Conservation (phyloP, 2,113 vertebrate genomes). For the Albula glossodonta region DNA sequence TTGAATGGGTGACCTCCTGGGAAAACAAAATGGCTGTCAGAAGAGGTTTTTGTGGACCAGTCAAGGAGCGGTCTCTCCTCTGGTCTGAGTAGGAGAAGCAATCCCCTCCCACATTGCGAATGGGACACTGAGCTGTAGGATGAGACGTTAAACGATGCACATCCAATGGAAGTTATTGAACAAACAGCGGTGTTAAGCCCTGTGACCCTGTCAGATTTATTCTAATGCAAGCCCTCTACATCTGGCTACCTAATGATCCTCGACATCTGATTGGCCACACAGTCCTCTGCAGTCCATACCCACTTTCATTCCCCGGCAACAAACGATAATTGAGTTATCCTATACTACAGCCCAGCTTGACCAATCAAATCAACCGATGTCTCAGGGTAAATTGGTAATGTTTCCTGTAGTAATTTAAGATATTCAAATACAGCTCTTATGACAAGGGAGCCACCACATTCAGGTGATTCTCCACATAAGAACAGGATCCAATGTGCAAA, state of each 20-base stretch:
- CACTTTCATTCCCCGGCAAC: no score
- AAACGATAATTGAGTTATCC: no score
- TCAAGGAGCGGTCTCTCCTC: no score
- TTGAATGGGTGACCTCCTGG: background rate
- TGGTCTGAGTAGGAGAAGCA: background rate
- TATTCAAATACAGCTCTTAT: background rate
- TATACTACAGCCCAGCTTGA: background rate
- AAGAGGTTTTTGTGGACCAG: background rate
- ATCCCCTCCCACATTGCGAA: background rate
- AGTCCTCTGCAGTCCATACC: no score
- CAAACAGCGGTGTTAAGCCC: no score
- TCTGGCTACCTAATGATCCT: no score
- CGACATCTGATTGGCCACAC: no score
- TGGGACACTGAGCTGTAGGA: background rate
- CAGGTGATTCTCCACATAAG: background rate
- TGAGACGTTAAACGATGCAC: no score
- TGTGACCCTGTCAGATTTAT: no score
- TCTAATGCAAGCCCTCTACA: no score
- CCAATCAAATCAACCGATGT: background rate
- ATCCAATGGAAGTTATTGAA: no score
- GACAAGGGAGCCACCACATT: background rate
- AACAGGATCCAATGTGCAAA: background rate
- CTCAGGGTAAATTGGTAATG: background rate
- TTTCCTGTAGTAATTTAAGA: background rate
- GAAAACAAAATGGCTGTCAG: background rate